Base-by-base conservation (phyloP, 2,797 vertebrate species). In the Alosa sapidissima region DNA sequence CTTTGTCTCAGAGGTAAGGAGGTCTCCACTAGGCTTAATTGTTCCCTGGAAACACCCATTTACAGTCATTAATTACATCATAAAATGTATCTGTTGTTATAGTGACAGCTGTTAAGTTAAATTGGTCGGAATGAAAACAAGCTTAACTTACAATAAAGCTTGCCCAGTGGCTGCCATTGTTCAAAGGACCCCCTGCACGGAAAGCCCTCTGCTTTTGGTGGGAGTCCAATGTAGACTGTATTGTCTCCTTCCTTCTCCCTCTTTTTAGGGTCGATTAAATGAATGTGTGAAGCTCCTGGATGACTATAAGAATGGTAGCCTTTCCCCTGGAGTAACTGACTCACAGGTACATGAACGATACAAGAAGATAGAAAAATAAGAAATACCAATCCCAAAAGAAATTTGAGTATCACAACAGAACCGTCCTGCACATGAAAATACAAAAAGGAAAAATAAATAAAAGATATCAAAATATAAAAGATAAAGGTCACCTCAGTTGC, bases 1-100 rank as follows among this genome's bases (percentile, higher is more conserved):
- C 84, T 97, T 98, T 89, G 96, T 99, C 81, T 96, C 97, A 0
- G 97, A 99, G 97, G 98, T 99, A 95, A 93, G 88, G 19, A 51
- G 48, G 68, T 85, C 48, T 65, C 4, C 52, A 47, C 68, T 19
- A 21, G 36, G 16, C 72, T 7, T 14, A 75, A 75, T 65, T 65
- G 24, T 36, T 33, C 11, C 9, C 1, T 3, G 36, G 9, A 28
- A 65, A 65, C 1, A 19, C 68, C 16, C 33, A 75, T 78, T 21
- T 19, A 45, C 16, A 19, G 9, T n/a, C 16, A 78, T 47, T 78
- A 78, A 45, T 5, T 78, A 36, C 47, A 7, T 78, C 28, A 47
- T 78, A 2, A 21, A 47, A 8, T 36, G 5, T 16, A 14, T 9
- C 2, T 78, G 72, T 75, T 75, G 41, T 2, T 41, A 4, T 4